Conservation (phyloP, 2,797 vertebrate genomes). For the Pangasius macronema region DNA sequence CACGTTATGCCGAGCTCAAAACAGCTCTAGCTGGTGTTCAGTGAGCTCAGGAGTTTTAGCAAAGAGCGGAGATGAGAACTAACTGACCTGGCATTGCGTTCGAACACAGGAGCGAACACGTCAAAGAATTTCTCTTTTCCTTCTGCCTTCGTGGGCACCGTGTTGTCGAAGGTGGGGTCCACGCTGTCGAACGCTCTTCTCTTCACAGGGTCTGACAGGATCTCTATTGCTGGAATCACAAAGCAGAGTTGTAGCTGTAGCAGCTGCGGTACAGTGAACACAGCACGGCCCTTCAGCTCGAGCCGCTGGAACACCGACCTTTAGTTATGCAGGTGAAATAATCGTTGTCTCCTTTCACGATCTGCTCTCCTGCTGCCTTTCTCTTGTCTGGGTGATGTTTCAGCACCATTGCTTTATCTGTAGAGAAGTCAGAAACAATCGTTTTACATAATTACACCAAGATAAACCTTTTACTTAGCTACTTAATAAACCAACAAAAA, state of each 20-base stretch:
- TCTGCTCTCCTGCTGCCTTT: slow-evolving; percentile 97
- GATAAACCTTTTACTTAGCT: not conserved
- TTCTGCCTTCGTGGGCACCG: slow-evolving; percentile 90
- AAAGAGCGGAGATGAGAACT: not conserved
- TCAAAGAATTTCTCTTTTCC: slow-evolving; percentile 94
- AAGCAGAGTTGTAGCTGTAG: not conserved
- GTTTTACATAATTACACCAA: not conserved
- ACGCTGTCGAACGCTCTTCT: slow-evolving; percentile 96
- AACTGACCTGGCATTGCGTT: slow-evolving; percentile 88
- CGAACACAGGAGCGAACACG: slow-evolving; percentile 88
- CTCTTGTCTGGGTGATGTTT: slow-evolving; percentile 98
- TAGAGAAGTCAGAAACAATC: not conserved
- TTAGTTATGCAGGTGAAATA: slow-evolving; percentile 87
- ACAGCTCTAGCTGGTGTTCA: not conserved
- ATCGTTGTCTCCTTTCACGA: slow-evolving; percentile 95
- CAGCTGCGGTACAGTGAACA: not conserved
- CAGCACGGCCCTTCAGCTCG: not conserved
- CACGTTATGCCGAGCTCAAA: not conserved
- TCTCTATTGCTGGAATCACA: slow-evolving; percentile 85
- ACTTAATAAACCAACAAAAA: not conserved
- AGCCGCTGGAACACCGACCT: slow-evolving; percentile 62
- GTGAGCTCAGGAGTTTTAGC: too few relatives aligned
- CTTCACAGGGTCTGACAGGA: slow-evolving; percentile 91
- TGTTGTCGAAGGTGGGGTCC: slow-evolving; percentile 95
- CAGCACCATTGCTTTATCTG: slow-evolving; percentile 97